Evolutionary conservation across 2,113 vertebrate species (phyloP).

Genomic region (Gallinago media): DNA sequence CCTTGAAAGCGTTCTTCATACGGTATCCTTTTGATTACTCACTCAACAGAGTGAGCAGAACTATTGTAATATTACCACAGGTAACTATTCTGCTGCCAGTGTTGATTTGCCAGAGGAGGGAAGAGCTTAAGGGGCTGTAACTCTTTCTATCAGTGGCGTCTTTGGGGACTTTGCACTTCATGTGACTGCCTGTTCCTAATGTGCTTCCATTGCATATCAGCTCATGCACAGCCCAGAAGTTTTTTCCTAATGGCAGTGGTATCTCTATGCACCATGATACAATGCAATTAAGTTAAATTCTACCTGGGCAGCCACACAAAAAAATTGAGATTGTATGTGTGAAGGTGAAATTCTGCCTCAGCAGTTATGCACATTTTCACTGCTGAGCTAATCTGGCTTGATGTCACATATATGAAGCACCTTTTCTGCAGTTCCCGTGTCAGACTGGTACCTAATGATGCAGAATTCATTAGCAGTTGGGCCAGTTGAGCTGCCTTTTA

Average conservation of each 20-base stretch:
- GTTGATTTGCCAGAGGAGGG: not conserved
- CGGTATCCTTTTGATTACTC: not conserved
- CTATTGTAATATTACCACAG: not conserved
- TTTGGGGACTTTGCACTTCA: not conserved
- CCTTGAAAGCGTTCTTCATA: not conserved
- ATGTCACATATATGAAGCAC: not conserved
- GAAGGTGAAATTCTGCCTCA: not conserved
- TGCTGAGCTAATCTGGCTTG: not conserved
- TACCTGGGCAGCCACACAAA: not conserved
- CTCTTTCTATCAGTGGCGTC: not conserved
- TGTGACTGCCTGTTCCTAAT: not conserved
- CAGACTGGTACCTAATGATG: not conserved
- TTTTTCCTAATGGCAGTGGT: not conserved
- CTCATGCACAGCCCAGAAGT: not conserved
- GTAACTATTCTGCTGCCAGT: not conserved
- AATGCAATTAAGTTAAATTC: not conserved
- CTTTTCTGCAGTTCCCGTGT: not conserved
- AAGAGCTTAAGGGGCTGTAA: not conserved
- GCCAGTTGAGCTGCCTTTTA: not conserved
- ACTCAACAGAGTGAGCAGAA: not conserved
- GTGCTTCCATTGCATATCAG: not conserved
- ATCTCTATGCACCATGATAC: not conserved
- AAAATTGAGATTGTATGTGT: not conserved
- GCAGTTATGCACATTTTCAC: not conserved
- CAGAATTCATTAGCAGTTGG: not conserved